phyloP scores from a whole-genome alignment of 2,888 invertebrate species.

The Xiphydria camelus region DNA sequence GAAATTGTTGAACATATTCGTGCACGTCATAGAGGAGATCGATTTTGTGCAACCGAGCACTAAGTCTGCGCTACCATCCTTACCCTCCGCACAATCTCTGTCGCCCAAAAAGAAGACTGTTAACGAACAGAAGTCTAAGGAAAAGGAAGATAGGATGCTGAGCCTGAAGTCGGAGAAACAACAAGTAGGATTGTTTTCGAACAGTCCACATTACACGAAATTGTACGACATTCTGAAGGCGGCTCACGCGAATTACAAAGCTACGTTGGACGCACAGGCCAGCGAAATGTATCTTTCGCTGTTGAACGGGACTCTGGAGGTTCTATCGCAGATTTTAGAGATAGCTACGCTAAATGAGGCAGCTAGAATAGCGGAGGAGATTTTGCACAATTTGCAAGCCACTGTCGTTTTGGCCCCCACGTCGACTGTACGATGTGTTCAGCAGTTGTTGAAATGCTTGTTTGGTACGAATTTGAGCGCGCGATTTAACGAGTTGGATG shows the following conservation, averaged over 20 bases:
- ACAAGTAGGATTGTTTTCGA: slow-evolving; percentile 67
- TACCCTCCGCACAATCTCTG: slow-evolving; percentile 55
- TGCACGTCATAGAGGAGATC: slow-evolving; percentile 75
- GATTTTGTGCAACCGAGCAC: slow-evolving; percentile 60
- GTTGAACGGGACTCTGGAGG: slow-evolving; percentile 64
- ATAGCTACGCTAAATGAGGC: slow-evolving; percentile 71
- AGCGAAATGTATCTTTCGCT: slow-evolving; percentile 75
- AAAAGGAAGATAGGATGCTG: slow-evolving; percentile 56
- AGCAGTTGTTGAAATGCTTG: slow-evolving; percentile 75
- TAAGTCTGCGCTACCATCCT: slow-evolving; percentile 64
- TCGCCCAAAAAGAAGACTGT: slow-evolving; percentile 56
- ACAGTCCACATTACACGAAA: slow-evolving; percentile 80
- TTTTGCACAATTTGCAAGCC: slow-evolving; percentile 73
- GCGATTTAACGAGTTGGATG: slow-evolving; percentile 53
- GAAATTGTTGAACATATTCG: slow-evolving; percentile 73
- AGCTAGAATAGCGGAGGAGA: slow-evolving; percentile 77
- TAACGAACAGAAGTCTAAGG: slow-evolving; percentile 54
- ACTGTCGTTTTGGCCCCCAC: slow-evolving; percentile 73
- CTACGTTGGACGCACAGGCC: slow-evolving; percentile 75
- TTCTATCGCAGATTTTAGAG: slow-evolving; percentile 72
- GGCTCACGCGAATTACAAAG: slow-evolving; percentile 87
- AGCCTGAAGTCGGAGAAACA: slow-evolving; percentile 57
- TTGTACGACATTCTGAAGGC: slow-evolving; percentile 80
- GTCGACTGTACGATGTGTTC: slow-evolving; percentile 73
- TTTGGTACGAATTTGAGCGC: slow-evolving; percentile 74